phyloP scores from a whole-genome alignment of 2,113 vertebrate species.

The Apistogramma diplotaenia region DNA sequence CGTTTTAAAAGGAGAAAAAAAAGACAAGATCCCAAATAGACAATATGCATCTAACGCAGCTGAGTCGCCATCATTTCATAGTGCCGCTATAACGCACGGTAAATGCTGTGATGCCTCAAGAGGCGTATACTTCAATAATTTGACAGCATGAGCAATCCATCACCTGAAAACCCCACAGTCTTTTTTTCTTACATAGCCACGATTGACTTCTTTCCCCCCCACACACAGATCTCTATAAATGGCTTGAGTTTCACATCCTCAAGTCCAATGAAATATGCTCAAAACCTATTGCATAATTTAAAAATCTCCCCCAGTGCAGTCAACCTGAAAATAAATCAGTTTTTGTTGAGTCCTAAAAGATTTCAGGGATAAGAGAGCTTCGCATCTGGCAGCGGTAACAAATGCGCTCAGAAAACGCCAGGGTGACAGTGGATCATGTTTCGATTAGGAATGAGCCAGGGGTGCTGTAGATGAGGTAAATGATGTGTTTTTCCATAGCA shows the following conservation, averaged over 20 bases:
- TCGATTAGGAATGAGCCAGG: constrained; percentile 31
- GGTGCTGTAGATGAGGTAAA: constrained; percentile 45
- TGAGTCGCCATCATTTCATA: background rate
- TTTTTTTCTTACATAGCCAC: background rate
- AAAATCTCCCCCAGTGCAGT: constrained; percentile 4
- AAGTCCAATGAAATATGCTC: background rate
- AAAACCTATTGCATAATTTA: constrained; percentile 29
- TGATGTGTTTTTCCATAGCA: constrained; percentile 49
- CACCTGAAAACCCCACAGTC: background rate
- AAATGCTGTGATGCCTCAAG: constrained; percentile 6
- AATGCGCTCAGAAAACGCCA: constrained; percentile 15
- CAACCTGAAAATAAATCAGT: constrained; percentile 29
- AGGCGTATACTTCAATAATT: background rate
- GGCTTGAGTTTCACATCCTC: background rate
- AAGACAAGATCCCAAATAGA: background rate
- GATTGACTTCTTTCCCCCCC: background rate
- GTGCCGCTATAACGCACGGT: constrained; percentile 8
- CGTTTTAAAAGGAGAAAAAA: background rate
- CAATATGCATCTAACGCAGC: background rate
- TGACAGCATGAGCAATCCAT: constrained; percentile 7
- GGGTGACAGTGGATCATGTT: constrained; percentile 48
- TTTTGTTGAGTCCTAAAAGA: constrained; percentile 42
- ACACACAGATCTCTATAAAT: background rate
- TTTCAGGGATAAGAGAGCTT: constrained; percentile 20
- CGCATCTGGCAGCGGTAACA: constrained; percentile 1